Conservation (phyloP, 2,888 invertebrate species). For the Coecobrya sp. region DNA sequence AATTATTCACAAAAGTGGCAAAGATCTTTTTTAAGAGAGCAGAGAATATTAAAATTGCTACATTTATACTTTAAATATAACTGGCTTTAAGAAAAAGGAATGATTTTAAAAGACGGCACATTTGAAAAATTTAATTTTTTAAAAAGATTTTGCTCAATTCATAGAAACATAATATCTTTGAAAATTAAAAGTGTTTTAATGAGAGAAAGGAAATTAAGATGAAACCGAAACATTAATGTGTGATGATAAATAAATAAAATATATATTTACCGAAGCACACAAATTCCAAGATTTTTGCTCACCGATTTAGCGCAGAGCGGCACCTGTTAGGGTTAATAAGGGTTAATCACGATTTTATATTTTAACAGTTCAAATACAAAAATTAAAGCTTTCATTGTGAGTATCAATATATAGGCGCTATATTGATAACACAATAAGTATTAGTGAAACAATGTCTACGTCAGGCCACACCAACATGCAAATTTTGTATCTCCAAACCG, state of each 20-base stretch:
- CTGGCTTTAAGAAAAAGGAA: not conserved
- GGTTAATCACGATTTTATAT: constrained; percentile 87
- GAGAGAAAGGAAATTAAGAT: not conserved
- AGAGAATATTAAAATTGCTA: not conserved
- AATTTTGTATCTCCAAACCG: too few species aligned
- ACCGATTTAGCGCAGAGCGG: constrained; percentile 97
- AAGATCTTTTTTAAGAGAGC: not conserved
- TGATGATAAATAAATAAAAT: constrained; percentile 85
- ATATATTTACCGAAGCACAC: constrained; percentile 95
- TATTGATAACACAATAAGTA: not conserved
- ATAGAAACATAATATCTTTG: not conserved
- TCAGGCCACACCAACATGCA: not conserved
- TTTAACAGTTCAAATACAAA: not conserved
- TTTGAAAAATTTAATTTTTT: too few species aligned
- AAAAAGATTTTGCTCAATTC: too few species aligned
- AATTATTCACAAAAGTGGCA: constrained; percentile 8
- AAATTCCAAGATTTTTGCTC: constrained; percentile 96
- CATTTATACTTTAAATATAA: not conserved
- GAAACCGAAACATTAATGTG: not conserved
- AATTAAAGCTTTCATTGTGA: not conserved
- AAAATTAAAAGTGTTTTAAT: too few species aligned
- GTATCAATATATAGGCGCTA: not conserved
- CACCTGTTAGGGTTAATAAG: constrained; percentile 91
- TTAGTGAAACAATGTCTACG: not conserved
- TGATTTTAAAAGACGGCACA: not conserved